Percentiles rank a stretch among this genome's conserved stretches.
phyloP scores from a whole-genome alignment of 1,140 invertebrate species.

The Drosophila burlai region DNA sequence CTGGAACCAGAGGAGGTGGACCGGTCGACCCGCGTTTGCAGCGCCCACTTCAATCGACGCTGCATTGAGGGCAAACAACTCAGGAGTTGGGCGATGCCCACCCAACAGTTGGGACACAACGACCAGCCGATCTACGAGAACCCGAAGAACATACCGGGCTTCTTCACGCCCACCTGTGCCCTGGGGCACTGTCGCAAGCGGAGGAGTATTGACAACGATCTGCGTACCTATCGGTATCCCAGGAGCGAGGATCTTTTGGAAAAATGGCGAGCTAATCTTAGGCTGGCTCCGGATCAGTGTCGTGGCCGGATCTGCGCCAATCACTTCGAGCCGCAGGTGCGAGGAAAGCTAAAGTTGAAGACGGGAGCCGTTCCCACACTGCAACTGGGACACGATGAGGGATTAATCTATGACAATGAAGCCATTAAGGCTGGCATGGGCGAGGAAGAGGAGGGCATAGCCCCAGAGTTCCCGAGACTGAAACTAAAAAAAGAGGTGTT shows the following conservation, averaged over 20 bases:
- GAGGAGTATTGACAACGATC: constrained; percentile 68
- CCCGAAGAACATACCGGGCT: constrained; percentile 75
- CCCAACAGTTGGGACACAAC: constrained; percentile 66
- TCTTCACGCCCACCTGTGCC: constrained; percentile 73
- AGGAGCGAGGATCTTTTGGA: constrained; percentile 65
- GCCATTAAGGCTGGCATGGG: constrained; percentile 57
- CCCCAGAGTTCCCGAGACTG: constrained; percentile 16
- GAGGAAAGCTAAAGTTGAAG: constrained; percentile 74
- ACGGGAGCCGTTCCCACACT: constrained; percentile 76
- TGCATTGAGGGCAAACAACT: constrained; percentile 77
- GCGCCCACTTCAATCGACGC: constrained; percentile 72
- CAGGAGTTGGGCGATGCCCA: constrained; percentile 76
- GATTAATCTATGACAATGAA: constrained; percentile 65
- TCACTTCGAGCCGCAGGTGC: constrained; percentile 73
- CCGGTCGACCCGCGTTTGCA: constrained; percentile 58
- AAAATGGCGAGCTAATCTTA: constrained; percentile 74
- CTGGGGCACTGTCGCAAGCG: constrained; percentile 69
- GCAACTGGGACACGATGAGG: constrained; percentile 73
- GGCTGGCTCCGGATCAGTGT: constrained; percentile 57
- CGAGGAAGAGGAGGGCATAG: constrained; percentile 36
- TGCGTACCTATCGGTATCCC: constrained; percentile 74
- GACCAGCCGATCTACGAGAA: constrained; percentile 74
- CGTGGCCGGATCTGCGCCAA: constrained; percentile 74
- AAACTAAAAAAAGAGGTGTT: constrained; percentile 30
- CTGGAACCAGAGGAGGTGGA: constrained; percentile 56